Percentiles rank a stretch among this genome's conserved stretches.
phyloP scores from a whole-genome alignment of 2,888 invertebrate genomes.

The Polyploca ridens region DNA sequence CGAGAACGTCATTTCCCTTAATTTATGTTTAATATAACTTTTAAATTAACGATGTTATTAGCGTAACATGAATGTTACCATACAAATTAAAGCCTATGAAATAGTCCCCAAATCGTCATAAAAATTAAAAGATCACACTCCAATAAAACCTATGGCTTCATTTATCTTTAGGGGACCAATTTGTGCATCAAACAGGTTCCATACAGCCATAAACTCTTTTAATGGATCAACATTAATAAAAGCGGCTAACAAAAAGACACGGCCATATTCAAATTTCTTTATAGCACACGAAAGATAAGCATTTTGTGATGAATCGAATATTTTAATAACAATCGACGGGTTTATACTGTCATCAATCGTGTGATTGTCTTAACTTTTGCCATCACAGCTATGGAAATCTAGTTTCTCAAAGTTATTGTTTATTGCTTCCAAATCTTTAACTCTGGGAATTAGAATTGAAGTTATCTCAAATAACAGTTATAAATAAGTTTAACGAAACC shows the following conservation, averaged over 20 bases:
- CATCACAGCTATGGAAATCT: slow-evolving; percentile 20
- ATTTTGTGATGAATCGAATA: slow-evolving; percentile 52
- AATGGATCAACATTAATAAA: slow-evolving; percentile 77
- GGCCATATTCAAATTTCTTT: slow-evolving; percentile 64
- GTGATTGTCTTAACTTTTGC: slow-evolving; percentile 24
- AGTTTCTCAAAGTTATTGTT: slow-evolving; percentile 2
- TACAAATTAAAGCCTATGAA: slow-evolving; percentile 51
- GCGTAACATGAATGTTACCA: slow-evolving; percentile 35
- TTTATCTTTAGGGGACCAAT: slow-evolving; percentile 65
- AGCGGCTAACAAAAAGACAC: slow-evolving; percentile 60
- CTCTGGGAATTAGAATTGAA: slow-evolving; percentile 32
- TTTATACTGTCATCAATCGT: slow-evolving; percentile 43
- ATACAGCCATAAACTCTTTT: slow-evolving; percentile 67
- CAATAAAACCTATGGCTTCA: slow-evolving; percentile 64
- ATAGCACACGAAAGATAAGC: slow-evolving; percentile 51
- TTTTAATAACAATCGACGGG: slow-evolving; percentile 54
- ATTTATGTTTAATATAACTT: neutral
- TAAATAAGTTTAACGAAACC: slow-evolving; percentile 30
- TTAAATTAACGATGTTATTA: neutral
- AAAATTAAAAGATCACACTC: slow-evolving; percentile 52
- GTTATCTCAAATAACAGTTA: slow-evolving; percentile 28
- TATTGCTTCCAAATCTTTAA: slow-evolving; percentile 7
- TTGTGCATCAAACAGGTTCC: slow-evolving; percentile 68
- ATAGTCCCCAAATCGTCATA: slow-evolving; percentile 51
- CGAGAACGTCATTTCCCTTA: neutral